These are phyloP conservation scores for Strigamia transsilvanica DNA, from an alignment of 2,888 invertebrate species.

Conservation along the genomic window DNA sequence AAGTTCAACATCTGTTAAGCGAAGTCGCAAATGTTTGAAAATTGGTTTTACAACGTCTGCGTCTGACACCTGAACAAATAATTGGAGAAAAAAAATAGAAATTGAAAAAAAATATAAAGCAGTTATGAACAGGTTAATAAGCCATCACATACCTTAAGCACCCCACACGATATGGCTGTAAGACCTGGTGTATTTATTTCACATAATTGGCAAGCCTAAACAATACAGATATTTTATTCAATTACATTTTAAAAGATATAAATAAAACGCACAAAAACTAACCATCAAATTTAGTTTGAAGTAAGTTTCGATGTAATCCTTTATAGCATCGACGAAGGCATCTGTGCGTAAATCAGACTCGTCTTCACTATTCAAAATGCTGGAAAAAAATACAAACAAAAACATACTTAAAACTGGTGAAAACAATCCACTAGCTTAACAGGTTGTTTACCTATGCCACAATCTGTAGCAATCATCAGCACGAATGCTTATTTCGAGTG, in stretches of 20 bases:
- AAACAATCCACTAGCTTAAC: background rate
- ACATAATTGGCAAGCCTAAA: background rate
- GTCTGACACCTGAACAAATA: conserved; percentile 6
- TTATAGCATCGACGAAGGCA: background rate
- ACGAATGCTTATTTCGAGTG: background rate
- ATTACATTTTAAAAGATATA: background rate
- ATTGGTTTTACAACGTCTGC: background rate
- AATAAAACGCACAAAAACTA: background rate
- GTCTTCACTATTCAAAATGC: background rate
- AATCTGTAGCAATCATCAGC: background rate
- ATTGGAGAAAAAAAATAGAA: background rate
- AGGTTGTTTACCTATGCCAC: background rate
- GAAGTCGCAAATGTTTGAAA: background rate
- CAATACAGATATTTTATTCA: background rate
- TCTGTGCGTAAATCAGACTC: background rate
- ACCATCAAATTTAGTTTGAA: background rate
- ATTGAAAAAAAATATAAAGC: background rate
- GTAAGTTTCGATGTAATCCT: background rate
- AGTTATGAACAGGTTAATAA: background rate
- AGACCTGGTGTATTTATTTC: background rate
- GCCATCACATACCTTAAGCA: background rate
- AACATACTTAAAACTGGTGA: background rate
- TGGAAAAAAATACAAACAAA: background rate
- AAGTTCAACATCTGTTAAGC: conserved; percentile 1
- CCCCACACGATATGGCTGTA: background rate